A percentile compares a stretch with the other conserved stretches of the same genome.
Evolutionary conservation across 2,888 invertebrate species (phyloP).

Genomic region (Cryptosula pallasiana): DNA sequence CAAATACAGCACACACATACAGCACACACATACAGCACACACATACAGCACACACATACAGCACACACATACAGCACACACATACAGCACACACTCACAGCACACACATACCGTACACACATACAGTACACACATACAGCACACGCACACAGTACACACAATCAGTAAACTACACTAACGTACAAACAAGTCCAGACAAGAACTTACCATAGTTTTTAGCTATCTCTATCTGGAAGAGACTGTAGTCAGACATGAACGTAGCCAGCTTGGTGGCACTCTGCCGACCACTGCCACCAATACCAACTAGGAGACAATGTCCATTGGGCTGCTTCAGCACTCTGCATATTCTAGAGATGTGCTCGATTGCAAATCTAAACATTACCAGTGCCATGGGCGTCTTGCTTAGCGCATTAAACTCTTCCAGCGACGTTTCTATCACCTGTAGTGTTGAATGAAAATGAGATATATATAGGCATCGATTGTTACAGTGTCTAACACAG

Average conservation of each 20-base stretch:
- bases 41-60: background rate
- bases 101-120: background rate
- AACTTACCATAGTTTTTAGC: constrained; percentile 45
- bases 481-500: too few relatives aligned
- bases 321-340: constrained; percentile 51
- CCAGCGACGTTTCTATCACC: constrained; percentile 43
- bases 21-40: background rate
- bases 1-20: background rate
- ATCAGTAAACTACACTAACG: background rate
- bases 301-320: constrained; percentile 51
- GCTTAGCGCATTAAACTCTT: constrained; percentile 50
- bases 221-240: constrained; percentile 52
- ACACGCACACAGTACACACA: background rate
- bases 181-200: background rate
- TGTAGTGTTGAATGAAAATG: too few relatives aligned
- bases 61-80: background rate
- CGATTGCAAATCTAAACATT: constrained; percentile 52
- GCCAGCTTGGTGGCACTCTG: constrained; percentile 49
- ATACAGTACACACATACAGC: background rate
- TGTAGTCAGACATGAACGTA: constrained; percentile 51
- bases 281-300: constrained; percentile 51
- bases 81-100: too few relatives aligned
- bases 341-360: constrained; percentile 51
- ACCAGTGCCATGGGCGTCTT: constrained; percentile 53
- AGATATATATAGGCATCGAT: too few relatives aligned